These are phyloP conservation scores for Drosophila takahashii DNA, from an alignment of 1,140 invertebrate genomes.

Conservation along the genomic window DNA sequence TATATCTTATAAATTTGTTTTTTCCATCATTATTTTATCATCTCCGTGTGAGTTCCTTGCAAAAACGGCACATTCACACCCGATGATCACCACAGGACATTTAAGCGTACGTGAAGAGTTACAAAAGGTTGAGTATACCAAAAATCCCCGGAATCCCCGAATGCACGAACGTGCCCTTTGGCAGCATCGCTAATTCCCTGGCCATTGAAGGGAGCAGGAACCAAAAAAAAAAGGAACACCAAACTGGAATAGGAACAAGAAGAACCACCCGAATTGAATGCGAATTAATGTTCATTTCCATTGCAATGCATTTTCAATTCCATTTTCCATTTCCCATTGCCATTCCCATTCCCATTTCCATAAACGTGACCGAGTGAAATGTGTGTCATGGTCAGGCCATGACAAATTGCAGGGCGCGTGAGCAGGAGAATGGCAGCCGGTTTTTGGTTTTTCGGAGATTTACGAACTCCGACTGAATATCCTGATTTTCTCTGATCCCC, in stretches of 20 bases:
- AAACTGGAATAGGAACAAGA: slow-evolving; percentile 1
- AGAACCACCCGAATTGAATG: slow-evolving; percentile 62
- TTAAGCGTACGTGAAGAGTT: slow-evolving; percentile 31
- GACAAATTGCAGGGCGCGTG: slow-evolving; percentile 75
- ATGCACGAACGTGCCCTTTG: slow-evolving; percentile 72
- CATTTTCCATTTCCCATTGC: slow-evolving; percentile 19
- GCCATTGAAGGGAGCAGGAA: slow-evolving; percentile 14
- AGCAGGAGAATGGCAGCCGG: slow-evolving; percentile 60
- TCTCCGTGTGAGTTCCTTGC: slow-evolving; percentile 8
- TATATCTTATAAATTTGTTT: neutral
- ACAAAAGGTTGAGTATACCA: slow-evolving; percentile 4
- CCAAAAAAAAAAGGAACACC: neutral
- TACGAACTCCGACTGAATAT: slow-evolving; percentile 9
- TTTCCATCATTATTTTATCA: neutral
- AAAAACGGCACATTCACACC: neutral
- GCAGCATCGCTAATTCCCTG: slow-evolving; percentile 68
- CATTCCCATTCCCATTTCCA: slow-evolving; percentile 31
- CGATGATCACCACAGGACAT: slow-evolving; percentile 48
- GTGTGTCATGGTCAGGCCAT: slow-evolving; percentile 76
- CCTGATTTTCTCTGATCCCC: slow-evolving; percentile 31
- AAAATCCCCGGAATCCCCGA: slow-evolving; percentile 5
- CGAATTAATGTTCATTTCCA: slow-evolving; percentile 70
- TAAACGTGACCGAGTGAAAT: slow-evolving; percentile 63
- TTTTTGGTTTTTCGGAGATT: slow-evolving; percentile 20
- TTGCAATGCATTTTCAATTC: slow-evolving; percentile 28